A percentile compares a stretch with the other conserved stretches of the same genome.
phyloP scores from a whole-genome alignment of 92 coral and sea anemone species.

The Porites cylindrica region DNA sequence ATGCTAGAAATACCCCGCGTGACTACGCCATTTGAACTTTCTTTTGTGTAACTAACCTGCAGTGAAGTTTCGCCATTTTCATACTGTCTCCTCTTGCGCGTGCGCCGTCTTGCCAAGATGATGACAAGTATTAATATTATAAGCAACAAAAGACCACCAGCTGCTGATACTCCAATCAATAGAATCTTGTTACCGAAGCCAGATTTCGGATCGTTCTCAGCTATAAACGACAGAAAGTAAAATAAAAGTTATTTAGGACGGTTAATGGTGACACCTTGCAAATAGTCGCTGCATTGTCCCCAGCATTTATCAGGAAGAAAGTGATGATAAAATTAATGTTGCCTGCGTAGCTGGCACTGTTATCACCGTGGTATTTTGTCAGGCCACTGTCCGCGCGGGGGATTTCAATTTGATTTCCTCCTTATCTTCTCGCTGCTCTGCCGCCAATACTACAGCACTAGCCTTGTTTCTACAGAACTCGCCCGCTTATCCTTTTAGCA shows the following conservation, averaged over 20 bases:
- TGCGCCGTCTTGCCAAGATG: background rate
- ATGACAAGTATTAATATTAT: constrained; percentile 3
- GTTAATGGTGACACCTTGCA: background rate
- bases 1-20: constrained; percentile 21
- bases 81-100: constrained; percentile 1
- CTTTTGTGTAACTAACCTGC: background rate
- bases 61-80: constrained; percentile 19
- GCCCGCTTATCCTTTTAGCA: no score
- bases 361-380: no score
- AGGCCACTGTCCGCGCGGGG: no score
- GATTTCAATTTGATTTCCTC: no score
- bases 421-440: no score
- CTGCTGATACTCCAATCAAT: constrained; percentile 23
- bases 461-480: no score
- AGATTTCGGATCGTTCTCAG: background rate
- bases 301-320: background rate
- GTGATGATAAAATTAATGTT: no score
- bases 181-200: constrained; percentile 5
- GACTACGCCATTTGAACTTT: constrained; percentile 10
- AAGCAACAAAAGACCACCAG: constrained; percentile 3
- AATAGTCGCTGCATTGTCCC: background rate
- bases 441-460: no score
- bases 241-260: background rate
- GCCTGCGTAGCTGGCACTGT: no score
- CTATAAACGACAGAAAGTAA: constrained; percentile 19